These are phyloP conservation scores for Sphinx pinastri DNA, from an alignment of 2,888 invertebrate species.

Conservation along the genomic window DNA sequence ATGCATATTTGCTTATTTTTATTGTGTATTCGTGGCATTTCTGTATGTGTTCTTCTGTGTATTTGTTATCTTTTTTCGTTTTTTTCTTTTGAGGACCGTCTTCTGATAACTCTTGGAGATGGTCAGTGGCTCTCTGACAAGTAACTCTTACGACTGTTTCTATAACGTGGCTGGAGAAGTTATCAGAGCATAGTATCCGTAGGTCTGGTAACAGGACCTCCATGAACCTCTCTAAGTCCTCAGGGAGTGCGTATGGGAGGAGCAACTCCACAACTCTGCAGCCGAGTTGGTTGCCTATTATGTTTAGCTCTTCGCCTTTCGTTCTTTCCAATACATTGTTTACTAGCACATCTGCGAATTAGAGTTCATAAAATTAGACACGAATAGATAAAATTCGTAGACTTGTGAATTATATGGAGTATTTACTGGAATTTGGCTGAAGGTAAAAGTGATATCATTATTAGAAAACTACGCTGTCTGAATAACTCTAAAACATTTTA, in stretches of 20 bases:
- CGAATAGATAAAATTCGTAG: too few relatives aligned
- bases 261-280: conserved; percentile 91
- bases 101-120: conserved; percentile 52
- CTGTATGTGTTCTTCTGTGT: conserved; percentile 74
- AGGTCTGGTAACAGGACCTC: conserved; percentile 86
- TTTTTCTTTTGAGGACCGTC: conserved; percentile 60
- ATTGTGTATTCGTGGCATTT: conserved; percentile 86
- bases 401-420: too few relatives aligned
- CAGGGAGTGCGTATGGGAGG: conserved; percentile 86
- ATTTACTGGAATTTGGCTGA: too few relatives aligned
- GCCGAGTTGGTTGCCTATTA: conserved; percentile 91
- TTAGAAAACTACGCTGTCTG: not conserved
- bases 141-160: conserved; percentile 86
- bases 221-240: conserved; percentile 86
- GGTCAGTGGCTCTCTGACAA: conserved; percentile 78
- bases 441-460: too few relatives aligned
- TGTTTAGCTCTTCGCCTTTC: conserved; percentile 87
- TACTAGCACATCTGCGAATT: conserved; percentile 85
- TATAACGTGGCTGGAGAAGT: conserved; percentile 91
- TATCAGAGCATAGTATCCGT: conserved; percentile 88
- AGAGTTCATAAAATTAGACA: too few relatives aligned
- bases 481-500: too few relatives aligned
- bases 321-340: conserved; percentile 91
- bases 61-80: conserved; percentile 59
- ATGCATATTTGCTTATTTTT: conserved; percentile 88